phyloP scores from a whole-genome alignment of 2,888 invertebrate species.

The Tetragonisca angustula region DNA sequence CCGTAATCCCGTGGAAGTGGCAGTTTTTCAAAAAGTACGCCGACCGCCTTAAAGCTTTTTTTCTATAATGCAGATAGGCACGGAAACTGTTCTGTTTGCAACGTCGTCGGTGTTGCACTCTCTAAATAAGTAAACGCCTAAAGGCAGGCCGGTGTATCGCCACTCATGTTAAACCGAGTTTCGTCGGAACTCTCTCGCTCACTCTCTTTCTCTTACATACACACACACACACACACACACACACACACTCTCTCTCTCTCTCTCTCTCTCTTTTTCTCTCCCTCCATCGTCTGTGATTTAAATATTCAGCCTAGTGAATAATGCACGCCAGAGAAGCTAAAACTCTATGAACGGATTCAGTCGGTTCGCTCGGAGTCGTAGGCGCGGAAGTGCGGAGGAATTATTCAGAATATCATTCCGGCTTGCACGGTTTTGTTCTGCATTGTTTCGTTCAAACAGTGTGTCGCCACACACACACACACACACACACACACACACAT shows the following conservation, averaged over 20 bases:
- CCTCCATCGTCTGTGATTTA: constrained; percentile 59
- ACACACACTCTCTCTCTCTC: constrained; percentile 32
- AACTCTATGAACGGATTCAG: constrained; percentile 73
- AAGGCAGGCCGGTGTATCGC: constrained; percentile 61
- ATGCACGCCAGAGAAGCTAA: constrained; percentile 73
- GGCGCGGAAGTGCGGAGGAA: constrained; percentile 58
- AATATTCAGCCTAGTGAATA: constrained; percentile 76
- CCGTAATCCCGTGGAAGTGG: not conserved
- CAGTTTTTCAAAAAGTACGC: not conserved
- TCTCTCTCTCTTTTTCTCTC: too few species aligned
- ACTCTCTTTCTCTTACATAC: not conserved
- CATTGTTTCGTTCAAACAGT: constrained; percentile 38
- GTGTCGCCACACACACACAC: not conserved
- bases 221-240: too few species aligned
- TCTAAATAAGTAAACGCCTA: constrained; percentile 59
- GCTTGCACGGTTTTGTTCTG: constrained; percentile 40
- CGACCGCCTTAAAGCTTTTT: constrained; percentile 17
- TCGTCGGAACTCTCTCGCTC: constrained; percentile 66
- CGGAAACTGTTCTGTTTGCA: constrained; percentile 32
- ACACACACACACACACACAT: too few species aligned
- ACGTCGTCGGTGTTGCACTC: constrained; percentile 47
- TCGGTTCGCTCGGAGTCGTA: constrained; percentile 61
- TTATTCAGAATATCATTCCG: constrained; percentile 65
- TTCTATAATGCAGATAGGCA: constrained; percentile 52
- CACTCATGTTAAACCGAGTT: constrained; percentile 73